Base-by-base conservation (phyloP, 2,797 vertebrate genomes). In the Mico argentatus region DNA sequence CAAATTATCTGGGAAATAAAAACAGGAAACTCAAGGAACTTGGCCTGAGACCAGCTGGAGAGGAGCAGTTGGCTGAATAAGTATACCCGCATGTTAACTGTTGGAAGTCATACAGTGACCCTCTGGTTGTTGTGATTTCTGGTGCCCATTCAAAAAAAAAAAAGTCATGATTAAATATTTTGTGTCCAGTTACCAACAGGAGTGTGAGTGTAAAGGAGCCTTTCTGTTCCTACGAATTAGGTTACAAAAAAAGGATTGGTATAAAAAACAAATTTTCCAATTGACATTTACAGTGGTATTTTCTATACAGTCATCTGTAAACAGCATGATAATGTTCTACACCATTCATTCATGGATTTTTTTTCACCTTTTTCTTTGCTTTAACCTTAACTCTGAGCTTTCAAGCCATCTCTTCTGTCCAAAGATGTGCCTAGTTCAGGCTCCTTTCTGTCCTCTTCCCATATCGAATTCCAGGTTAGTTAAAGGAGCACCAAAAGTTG, bases 1-100 rank as follows among this genome's bases (percentile, higher is more conserved):
- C 57, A 48, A 90, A 77, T 90, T 72, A 97, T 97, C 97, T 97
- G 98, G 94, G 97, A 98, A 98, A 97, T 98, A 95, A 97, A 98
- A 97, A 98, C 98, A 98, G 98, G 98, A 98, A 98, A 76, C 91
- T 89, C 44, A 39, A 61, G 85, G 89, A 97, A 96, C 92, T 97
- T 98, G 98, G 97, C 97, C n/a, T 24, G 46, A 88, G 44, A 61
- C 95, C 98, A 97, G 86, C 33, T 96, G 96, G 97, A 96, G 79
- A 83, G 86, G 88, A 96, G 77, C 90, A 93, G 81, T 90, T 92
- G 95, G n/a, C 83, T 89, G 61, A 92, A 88, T 46, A 95, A 82
- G 94, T 88, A 61, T 93, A 85, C 93, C 91, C 95, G 94, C 27
- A 30, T 90, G 90, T 93, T 95, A 96, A 87, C 86, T 75, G 83